These are phyloP conservation scores for Limenitis camilla DNA, from an alignment of 2,888 invertebrate genomes.

Conservation along the genomic window DNA sequence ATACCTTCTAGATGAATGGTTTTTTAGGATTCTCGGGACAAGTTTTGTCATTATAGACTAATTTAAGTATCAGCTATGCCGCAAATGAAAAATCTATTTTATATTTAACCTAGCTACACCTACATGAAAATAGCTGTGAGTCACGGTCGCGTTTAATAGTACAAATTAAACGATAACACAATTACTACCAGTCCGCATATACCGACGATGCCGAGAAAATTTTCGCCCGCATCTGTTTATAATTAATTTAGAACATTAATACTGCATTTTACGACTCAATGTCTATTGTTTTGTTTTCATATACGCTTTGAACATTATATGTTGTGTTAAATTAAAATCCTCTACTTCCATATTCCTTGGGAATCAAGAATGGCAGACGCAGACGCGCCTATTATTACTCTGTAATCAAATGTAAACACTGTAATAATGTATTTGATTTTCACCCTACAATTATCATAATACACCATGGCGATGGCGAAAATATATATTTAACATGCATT, in stretches of 20 bases:
- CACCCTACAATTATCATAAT: not conserved
- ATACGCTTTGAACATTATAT: conserved; percentile 30
- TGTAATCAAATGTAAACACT: conserved; percentile 20
- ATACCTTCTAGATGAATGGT: no score
- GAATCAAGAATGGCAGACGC: no score
- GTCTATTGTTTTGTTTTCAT: conserved; percentile 43
- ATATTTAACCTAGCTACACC: not conserved
- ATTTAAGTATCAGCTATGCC: no score
- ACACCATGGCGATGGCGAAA: not conserved
- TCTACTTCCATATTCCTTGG: conserved; percentile 37
- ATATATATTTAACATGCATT: no score
- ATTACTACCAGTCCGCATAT: conserved; percentile 35
- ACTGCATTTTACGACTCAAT: conserved; percentile 34
- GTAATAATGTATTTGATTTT: conserved; percentile 16
- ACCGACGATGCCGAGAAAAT: conserved; percentile 32
- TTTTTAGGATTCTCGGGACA: no score
- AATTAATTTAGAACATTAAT: conserved; percentile 52
- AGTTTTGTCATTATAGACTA: no score
- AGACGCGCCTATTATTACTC: conserved; percentile 16
- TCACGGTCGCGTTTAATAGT: conserved; percentile 30
- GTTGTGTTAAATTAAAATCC: conserved; percentile 46
- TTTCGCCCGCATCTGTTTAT: conserved; percentile 44
- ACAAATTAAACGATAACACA: conserved; percentile 45
- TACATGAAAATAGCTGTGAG: conserved; percentile 15
- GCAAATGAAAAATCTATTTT: no score